Base-by-base conservation (phyloP, 2,888 invertebrate species). In the Opisthograptis luteolata region DNA sequence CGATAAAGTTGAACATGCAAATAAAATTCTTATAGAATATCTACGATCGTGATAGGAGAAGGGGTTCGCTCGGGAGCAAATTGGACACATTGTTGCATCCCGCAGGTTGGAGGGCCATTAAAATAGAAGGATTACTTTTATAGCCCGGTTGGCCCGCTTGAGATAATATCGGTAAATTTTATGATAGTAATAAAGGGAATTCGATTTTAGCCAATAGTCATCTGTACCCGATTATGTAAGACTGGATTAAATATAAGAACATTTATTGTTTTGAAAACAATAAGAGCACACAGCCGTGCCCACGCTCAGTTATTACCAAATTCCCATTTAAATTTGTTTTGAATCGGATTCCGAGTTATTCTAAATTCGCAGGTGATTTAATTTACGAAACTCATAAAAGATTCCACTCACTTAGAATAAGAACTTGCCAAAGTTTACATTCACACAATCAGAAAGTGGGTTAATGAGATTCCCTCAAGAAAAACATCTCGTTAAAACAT, bases 401-500 rank as follows among this genome's bases (percentile, higher is more conserved):
- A 84, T 81, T 81, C 73, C 68, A 69, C 75, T 76, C 74, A 77
- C 70, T 78, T 75, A 79, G 80, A 81, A 81, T 79, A 84, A 78
- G 81, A 84, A 84, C 76, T 87, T 86, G 73, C 73, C 75, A 78
- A 85, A 86, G 81, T 85, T 86, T 84, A 84, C 84, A 87, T 86
- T 87, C 84, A 81, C 81, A 87, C 83, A 88, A 86, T 86, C 86
- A 84, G 80, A 86, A 89, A 86, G 82, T 88, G 83, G 88, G 90
- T 84, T 88, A 90, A 90, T 87, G 87, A 85, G 87, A 90, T 90
- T 88, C 89, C 74, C 76, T 82, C 81, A 88, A 90, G 90, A 89
- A 90, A 90, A 90, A 89, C 90, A 90, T 88, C 88, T 90, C 87
- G 87, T 88, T 90, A 89, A 82, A 86, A 78, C 87, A 88, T 88